Conservation (phyloP, 2,888 invertebrate genomes). For the Schrankia costaestrigalis region DNA sequence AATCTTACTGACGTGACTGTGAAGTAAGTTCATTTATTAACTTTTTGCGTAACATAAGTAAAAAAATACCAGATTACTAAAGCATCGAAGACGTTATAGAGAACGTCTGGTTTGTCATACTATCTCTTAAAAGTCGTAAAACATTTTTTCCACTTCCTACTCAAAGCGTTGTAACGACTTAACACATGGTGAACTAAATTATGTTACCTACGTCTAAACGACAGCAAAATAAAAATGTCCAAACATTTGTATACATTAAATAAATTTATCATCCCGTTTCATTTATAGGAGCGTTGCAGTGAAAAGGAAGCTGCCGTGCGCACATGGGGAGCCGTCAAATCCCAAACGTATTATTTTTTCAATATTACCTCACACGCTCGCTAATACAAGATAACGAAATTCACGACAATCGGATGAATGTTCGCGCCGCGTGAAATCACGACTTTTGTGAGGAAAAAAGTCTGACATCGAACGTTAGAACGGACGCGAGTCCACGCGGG, state of each 20-base stretch:
- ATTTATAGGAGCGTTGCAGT: constrained; percentile 63
- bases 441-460: constrained; percentile 67
- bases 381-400: constrained; percentile 77
- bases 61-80: constrained; percentile 49
- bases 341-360: constrained; percentile 80
- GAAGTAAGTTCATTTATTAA: constrained; percentile 47
- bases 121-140: constrained; percentile 73
- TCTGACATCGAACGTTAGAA: constrained; percentile 48
- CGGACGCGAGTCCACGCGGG: constrained; percentile 51
- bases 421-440: constrained; percentile 79
- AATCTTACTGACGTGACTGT: constrained; percentile 41
- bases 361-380: constrained; percentile 67
- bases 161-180: constrained; percentile 64
- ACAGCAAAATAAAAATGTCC: constrained; percentile 80
- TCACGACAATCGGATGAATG: constrained; percentile 76
- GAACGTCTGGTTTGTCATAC: constrained; percentile 63
- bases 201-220: constrained; percentile 77
- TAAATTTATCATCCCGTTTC: constrained; percentile 79
- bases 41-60: constrained; percentile 38
- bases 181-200: constrained; percentile 79
- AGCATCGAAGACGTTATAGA: constrained; percentile 47
- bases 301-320: constrained; percentile 75
- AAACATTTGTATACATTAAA: constrained; percentile 81
- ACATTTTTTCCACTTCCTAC: constrained; percentile 77
- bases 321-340: constrained; percentile 77